Evolutionary conservation across 2,797 vertebrate species (phyloP).

Genomic region (Melanotaenia pygmaea): DNA sequence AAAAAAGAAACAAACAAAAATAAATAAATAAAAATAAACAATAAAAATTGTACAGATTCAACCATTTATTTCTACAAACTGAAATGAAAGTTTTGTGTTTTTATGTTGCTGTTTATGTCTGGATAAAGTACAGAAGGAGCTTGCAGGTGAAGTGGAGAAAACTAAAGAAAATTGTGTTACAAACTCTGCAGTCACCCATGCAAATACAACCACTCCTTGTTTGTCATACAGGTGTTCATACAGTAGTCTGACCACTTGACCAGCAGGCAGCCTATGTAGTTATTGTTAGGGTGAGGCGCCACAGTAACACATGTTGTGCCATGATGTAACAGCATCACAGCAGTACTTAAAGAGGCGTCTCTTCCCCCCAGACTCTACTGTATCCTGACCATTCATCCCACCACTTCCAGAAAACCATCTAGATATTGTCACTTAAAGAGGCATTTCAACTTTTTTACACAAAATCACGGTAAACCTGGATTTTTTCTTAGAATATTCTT

Average conservation of each 20-base stretch:
- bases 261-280: slow-evolving; percentile 1
- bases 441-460: slow-evolving; percentile 22
- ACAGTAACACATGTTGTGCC: slow-evolving; percentile 38
- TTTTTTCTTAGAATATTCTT: background rate
- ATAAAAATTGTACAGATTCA: background rate
- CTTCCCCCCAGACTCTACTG: slow-evolving; percentile 8
- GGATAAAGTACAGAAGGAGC: background rate
- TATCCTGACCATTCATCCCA: slow-evolving; percentile 13
- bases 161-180: background rate
- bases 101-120: background rate
- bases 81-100: background rate
- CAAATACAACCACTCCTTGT: slow-evolving; percentile 4
- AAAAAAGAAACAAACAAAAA: background rate
- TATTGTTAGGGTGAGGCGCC: slow-evolving; percentile 31
- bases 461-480: slow-evolving; percentile 30
- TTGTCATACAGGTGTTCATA: slow-evolving; percentile 14
- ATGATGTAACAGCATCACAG: slow-evolving; percentile 60
- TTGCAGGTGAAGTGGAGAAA: slow-evolving; percentile 1
- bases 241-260: background rate
- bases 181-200: background rate
- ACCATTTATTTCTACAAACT: background rate
- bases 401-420: slow-evolving; percentile 13
- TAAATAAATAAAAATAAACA: background rate
- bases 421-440: slow-evolving; percentile 1
- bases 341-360: slow-evolving; percentile 52